Percentiles rank a stretch among this genome's conserved stretches.
These are phyloP conservation scores for Acanthurus tractus DNA, from an alignment of 2,797 vertebrate genomes.

Conservation along the genomic window DNA sequence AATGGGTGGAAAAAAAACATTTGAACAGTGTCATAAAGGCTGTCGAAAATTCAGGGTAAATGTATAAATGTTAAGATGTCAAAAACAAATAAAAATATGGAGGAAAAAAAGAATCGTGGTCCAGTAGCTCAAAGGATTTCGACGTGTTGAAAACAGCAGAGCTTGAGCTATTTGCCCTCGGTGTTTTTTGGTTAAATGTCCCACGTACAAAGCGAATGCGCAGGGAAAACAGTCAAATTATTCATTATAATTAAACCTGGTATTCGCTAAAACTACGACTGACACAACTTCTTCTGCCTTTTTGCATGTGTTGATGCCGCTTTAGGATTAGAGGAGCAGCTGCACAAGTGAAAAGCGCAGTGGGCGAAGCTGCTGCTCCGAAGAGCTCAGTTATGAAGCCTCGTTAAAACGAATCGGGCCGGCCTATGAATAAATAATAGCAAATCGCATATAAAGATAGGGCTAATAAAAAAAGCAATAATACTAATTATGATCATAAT, in stretches of 20 bases:
- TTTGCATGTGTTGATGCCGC: background rate
- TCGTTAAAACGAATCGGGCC: background rate
- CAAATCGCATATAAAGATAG: background rate
- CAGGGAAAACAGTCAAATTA: background rate
- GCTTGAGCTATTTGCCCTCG: background rate
- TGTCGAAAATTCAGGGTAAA: background rate
- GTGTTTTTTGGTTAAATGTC: conserved; percentile 5
- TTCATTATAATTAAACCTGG: background rate
- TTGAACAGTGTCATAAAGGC: background rate
- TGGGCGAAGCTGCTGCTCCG: conserved; percentile 31
- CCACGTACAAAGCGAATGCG: background rate
- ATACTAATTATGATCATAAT: background rate
- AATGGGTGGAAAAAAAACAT: background rate
- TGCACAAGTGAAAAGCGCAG: conserved; percentile 36
- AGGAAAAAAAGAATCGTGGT: background rate
- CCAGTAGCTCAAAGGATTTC: conserved; percentile 18
- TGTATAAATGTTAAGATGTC: background rate
- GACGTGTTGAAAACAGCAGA: conserved; percentile 3
- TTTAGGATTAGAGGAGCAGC: conserved; percentile 15
- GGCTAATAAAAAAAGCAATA: fast-evolving
- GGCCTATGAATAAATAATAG: background rate
- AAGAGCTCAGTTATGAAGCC: background rate
- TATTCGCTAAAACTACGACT: conserved; percentile 5
- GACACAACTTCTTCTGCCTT: conserved; percentile 11
- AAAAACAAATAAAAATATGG: background rate